phyloP scores from a whole-genome alignment of 2,797 vertebrate species.

The Hippoglossus hippoglossus region DNA sequence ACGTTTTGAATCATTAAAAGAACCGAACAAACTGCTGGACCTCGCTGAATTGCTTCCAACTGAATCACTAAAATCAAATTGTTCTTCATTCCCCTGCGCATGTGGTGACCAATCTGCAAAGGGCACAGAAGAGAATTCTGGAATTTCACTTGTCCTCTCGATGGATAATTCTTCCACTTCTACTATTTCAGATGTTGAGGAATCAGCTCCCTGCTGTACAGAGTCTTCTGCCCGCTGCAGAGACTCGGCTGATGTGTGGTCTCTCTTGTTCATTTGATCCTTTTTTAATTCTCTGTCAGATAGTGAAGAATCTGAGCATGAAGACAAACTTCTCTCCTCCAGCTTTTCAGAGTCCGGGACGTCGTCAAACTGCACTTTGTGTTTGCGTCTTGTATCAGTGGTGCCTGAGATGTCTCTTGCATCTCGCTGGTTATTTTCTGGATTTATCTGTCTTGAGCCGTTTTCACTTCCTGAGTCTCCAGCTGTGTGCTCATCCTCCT shows the following conservation, averaged over 20 bases:
- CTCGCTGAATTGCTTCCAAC: conserved; percentile 57
- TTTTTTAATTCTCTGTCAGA: conserved; percentile 44
- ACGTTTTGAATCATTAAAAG: conserved; percentile 47
- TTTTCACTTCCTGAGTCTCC: conserved; percentile 51
- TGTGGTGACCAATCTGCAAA: conserved; percentile 65
- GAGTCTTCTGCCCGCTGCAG: conserved; percentile 38
- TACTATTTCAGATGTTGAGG: conserved; percentile 8
- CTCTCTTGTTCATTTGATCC: conserved; percentile 16
- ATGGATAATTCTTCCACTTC: conserved; percentile 29
- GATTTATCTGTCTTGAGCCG: conserved; percentile 12
- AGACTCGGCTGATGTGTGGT: conserved; percentile 17
- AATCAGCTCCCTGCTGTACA: conserved; percentile 62
- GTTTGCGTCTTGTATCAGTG: background rate
- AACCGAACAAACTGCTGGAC: conserved; percentile 60
- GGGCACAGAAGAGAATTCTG: conserved; percentile 58
- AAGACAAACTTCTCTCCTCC: conserved; percentile 59
- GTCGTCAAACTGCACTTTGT: conserved; percentile 66
- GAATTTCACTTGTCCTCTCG: conserved; percentile 17
- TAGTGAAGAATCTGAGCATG: conserved; percentile 62
- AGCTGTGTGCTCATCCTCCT: conserved; percentile 16
- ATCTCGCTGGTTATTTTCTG: conserved; percentile 31
- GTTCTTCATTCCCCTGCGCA: conserved; percentile 78
- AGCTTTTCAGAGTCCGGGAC: conserved; percentile 65
- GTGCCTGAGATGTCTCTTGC: conserved; percentile 29
- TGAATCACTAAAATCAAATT: conserved; percentile 84